Evolutionary conservation across 2,797 vertebrate species (phyloP).

Genomic region (Gobionotothen gibberifrons): DNA sequence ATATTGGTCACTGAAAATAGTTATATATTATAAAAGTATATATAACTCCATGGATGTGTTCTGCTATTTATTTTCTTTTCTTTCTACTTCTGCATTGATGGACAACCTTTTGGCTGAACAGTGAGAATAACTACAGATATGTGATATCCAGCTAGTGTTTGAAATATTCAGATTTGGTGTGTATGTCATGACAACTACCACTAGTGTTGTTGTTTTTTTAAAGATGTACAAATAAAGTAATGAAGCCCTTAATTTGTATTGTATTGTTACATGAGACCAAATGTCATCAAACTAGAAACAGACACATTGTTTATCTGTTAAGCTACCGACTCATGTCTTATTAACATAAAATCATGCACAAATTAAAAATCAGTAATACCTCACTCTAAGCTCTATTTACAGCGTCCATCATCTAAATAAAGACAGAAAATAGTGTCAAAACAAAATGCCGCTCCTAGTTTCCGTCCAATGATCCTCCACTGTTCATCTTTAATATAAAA

Average conservation of each 20-base stretch:
- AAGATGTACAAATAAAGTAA: background rate
- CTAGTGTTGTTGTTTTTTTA: background rate
- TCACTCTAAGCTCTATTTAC: background rate
- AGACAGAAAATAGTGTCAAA: conserved; percentile 7
- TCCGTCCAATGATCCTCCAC: conserved; percentile 14
- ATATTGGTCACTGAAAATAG: background rate
- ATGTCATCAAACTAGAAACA: background rate
- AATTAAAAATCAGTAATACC: background rate
- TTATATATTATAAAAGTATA: background rate
- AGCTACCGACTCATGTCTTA: background rate
- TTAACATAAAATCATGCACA: background rate
- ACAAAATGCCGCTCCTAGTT: background rate
- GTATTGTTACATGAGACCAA: background rate
- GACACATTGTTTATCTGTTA: background rate
- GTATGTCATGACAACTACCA: background rate
- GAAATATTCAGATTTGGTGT: background rate
- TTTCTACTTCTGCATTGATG: background rate
- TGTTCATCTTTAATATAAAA: conserved; percentile 25
- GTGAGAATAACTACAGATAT: background rate
- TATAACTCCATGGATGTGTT: background rate
- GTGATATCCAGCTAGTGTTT: background rate
- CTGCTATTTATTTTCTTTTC: background rate
- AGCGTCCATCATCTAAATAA: background rate
- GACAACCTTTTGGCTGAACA: background rate
- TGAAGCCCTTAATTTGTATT: background rate